These are phyloP conservation scores for Prosapia bicincta DNA, from an alignment of 2,888 invertebrate species.

Conservation along the genomic window DNA sequence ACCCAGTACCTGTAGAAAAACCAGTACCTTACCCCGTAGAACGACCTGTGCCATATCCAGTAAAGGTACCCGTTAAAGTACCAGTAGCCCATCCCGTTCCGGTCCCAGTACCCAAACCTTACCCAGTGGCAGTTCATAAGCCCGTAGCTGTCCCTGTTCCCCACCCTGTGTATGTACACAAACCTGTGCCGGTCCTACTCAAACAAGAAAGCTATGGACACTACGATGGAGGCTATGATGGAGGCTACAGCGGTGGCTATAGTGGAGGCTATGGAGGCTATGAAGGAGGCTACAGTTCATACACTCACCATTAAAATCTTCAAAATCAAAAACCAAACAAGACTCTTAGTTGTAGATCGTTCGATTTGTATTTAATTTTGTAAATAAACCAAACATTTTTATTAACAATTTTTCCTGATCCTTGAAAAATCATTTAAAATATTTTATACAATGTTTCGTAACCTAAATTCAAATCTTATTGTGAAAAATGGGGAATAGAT, in stretches of 20 bases:
- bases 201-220: slow-evolving; percentile 43
- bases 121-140: slow-evolving; percentile 46
- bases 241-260: slow-evolving; percentile 15
- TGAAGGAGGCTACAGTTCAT: background rate
- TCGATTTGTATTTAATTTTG: background rate
- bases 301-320: background rate
- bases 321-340: background rate
- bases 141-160: slow-evolving; percentile 54
- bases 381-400: background rate
- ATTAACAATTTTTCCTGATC: no score
- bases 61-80: slow-evolving; percentile 41
- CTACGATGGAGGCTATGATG: slow-evolving; percentile 19
- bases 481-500: no score
- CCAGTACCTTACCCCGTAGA: slow-evolving; percentile 41
- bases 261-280: slow-evolving; percentile 13
- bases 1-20: slow-evolving; percentile 41
- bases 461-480: no score
- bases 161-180: slow-evolving; percentile 57
- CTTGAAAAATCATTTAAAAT: no score
- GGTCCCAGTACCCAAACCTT: slow-evolving; percentile 46
- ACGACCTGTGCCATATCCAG: slow-evolving; percentile 46
- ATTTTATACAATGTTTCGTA: no score
- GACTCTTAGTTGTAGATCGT: background rate
- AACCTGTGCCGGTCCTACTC: slow-evolving; percentile 48
- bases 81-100: slow-evolving; percentile 40